Conservation (phyloP, 1,140 invertebrate genomes). For the Leptinotarsa texana region DNA sequence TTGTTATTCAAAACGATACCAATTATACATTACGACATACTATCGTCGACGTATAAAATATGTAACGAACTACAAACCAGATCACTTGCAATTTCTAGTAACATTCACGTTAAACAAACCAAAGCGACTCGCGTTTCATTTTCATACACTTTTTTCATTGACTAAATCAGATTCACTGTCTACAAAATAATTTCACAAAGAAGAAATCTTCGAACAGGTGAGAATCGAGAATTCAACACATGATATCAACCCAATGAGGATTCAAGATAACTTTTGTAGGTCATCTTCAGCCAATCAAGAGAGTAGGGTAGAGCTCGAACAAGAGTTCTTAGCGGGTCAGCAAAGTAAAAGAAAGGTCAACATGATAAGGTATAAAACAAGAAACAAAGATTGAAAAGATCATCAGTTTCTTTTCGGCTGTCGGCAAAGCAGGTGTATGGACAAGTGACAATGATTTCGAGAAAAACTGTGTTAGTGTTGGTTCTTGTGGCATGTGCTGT, state of each 20-base stretch:
- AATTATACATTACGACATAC: background rate
- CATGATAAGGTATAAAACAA: slow-evolving; percentile 48
- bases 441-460: slow-evolving; percentile 43
- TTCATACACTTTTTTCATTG: slow-evolving; percentile 35
- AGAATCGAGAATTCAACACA: slow-evolving; percentile 27
- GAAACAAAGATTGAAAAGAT: slow-evolving; percentile 33
- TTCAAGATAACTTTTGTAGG: slow-evolving; percentile 41
- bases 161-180: slow-evolving; percentile 42
- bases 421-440: slow-evolving; percentile 32
- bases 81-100: slow-evolving; percentile 39
- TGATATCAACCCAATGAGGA: slow-evolving; percentile 11
- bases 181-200: slow-evolving; percentile 14
- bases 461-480: slow-evolving; percentile 48
- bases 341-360: slow-evolving; percentile 29
- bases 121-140: slow-evolving; percentile 32
- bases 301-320: slow-evolving; percentile 45
- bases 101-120: slow-evolving; percentile 33
- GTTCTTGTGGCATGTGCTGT: slow-evolving; percentile 38
- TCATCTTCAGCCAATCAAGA: slow-evolving; percentile 48
- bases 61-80: background rate
- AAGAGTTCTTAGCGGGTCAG: slow-evolving; percentile 36
- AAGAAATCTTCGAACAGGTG: slow-evolving; percentile 24
- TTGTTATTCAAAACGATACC: background rate
- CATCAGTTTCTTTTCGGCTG: slow-evolving; percentile 33
- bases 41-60: background rate